Conservation (phyloP, 2,888 invertebrate genomes). For the Aricia artaxerxes region DNA sequence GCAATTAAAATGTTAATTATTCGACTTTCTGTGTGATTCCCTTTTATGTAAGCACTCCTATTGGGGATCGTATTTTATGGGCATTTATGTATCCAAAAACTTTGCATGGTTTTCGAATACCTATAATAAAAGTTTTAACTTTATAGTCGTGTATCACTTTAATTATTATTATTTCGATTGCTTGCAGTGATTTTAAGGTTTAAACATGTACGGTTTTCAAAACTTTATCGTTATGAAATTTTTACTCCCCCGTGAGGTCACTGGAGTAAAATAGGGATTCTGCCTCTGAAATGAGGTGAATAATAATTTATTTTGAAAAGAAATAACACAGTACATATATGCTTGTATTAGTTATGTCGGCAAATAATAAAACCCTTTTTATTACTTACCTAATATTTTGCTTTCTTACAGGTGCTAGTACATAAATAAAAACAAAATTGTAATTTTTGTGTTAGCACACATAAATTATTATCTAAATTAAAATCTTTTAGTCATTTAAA, state of each 20-base stretch:
- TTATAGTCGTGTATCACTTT: not conserved
- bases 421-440: not conserved
- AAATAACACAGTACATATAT: too few relatives aligned
- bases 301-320: too few relatives aligned
- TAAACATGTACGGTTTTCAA: too few relatives aligned
- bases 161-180: not conserved
- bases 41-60: not conserved
- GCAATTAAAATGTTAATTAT: not conserved
- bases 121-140: not conserved
- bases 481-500: constrained; percentile 11
- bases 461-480: constrained; percentile 21
- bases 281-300: too few relatives aligned
- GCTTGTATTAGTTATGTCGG: too few relatives aligned
- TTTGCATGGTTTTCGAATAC: not conserved
- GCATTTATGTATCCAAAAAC: not conserved
- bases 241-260: too few relatives aligned
- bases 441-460: not conserved
- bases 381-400: not conserved
- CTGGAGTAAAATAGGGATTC: too few relatives aligned
- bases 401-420: not conserved
- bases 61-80: not conserved
- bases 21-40: not conserved
- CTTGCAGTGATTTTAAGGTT: too few relatives aligned
- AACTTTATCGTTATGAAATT: too few relatives aligned
- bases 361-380: too few relatives aligned